Base-by-base conservation (phyloP, 2,113 vertebrate species). In the Amphilophus citrinellus region DNA sequence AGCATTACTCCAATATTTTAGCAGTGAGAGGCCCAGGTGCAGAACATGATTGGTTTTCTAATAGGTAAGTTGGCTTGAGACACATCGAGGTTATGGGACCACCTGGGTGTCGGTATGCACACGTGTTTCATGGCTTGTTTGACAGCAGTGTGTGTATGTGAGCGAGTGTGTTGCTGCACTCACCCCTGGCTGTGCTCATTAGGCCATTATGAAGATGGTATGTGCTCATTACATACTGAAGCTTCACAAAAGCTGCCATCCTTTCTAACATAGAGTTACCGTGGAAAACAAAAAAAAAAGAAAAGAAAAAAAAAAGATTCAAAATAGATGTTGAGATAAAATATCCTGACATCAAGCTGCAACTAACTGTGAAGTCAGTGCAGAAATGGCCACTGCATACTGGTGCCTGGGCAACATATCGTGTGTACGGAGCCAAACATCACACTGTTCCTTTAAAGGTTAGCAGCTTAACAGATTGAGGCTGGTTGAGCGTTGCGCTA, bases 31-130 rank as follows among this genome's bases (percentile, higher is more conserved):
- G 88, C 92, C 84, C 93, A 94, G 94, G 92, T 95, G 93, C 92
- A 90, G 66, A 80, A 68, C 71, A 87, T 93, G 92, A 94, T 93
- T 94, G 93, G 89, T 91, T 94, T 91, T 89, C 87, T 95, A 94
- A 94, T 88, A 82, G 84, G 84, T 85, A 77, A 39, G 75, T 56
- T 92, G 90, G 79, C 73, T 61, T 68, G 79, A 86, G 85, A 87
- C 85, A 84, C 83, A 76, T 37, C 2, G 7, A 80, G 79, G 76
- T 83, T 82, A 82, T 81, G 77, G 60, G 71, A 89, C 89, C 90
- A 91, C 90, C 92, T 94, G 93, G 76, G 82, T 62, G 50, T 87
- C 81, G 88, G 86, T 30, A 39, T 58, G 80, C 58, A 30, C 53
- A 59, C 66, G 83, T 82, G 81, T 73, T 87, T 82, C 61, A 17